Evolutionary conservation across 2,888 invertebrate genomes (phyloP).

Genomic region (Petrolisthes cinctipes): DNA sequence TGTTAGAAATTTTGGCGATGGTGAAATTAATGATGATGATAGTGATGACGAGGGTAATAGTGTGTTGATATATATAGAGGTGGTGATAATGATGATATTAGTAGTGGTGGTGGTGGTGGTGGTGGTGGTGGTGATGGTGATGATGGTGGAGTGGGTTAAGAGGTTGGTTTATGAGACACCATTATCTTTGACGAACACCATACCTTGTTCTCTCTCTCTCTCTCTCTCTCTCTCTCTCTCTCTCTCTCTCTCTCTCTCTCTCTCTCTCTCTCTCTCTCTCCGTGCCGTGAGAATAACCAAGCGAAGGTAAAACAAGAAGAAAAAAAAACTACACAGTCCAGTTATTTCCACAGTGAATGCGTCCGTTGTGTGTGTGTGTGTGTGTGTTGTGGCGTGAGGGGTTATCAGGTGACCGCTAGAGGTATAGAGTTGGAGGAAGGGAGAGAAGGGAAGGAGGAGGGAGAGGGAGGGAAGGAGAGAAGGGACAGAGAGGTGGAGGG

Average conservation of each 20-base stretch:
- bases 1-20: neutral
- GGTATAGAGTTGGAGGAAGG: neutral
- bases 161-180: too few species aligned
- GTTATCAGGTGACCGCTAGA: neutral
- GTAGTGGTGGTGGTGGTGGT: too few species aligned
- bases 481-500: neutral
- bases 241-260: neutral
- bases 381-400: neutral
- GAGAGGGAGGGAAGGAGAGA: neutral
- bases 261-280: constrained; percentile 5
- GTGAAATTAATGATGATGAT: constrained; percentile 2
- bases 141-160: too few species aligned
- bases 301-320: neutral
- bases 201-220: neutral
- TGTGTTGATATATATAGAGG: neutral
- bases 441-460: neutral
- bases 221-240: neutral
- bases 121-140: too few species aligned
- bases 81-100: neutral
- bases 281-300: neutral
- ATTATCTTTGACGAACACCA: too few species aligned
- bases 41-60: neutral
- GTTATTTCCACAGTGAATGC: neutral
- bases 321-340: neutral
- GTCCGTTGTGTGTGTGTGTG: neutral